A percentile compares a stretch with the other conserved stretches of the same genome.
These are phyloP conservation scores for Mystacides longicornis DNA, from an alignment of 2,888 invertebrate species.

Conservation along the genomic window DNA sequence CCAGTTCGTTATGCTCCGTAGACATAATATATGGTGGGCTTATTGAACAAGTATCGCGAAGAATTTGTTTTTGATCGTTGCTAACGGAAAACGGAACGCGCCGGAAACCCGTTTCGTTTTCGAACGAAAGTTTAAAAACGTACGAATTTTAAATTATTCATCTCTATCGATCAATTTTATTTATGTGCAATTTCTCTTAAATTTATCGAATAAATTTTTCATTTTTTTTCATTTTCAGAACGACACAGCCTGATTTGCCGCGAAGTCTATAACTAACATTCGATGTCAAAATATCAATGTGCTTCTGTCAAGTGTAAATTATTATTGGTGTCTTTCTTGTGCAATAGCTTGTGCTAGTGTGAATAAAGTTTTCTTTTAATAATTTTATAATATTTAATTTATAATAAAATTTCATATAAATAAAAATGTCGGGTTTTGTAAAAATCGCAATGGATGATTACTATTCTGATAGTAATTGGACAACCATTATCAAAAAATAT, in stretches of 20 bases:
- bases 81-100: constrained; percentile 7
- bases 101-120: constrained; percentile 12
- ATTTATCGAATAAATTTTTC: background rate
- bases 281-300: background rate
- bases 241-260: background rate
- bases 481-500: constrained; percentile 60
- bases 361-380: background rate
- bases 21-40: background rate
- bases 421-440: constrained; percentile 56
- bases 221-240: background rate
- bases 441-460: constrained; percentile 59
- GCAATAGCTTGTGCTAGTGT: background rate
- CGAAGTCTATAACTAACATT: background rate
- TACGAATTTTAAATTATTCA: background rate
- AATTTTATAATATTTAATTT: background rate
- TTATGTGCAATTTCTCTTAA: background rate
- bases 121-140: constrained; percentile 14
- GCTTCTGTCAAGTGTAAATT: background rate
- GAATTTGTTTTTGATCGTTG: background rate
- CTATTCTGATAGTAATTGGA: constrained; percentile 56
- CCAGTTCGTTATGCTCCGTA: constrained; percentile 11
- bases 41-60: background rate
- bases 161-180: too few relatives aligned
- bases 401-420: constrained; percentile 1
- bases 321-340: background rate